Conservation (phyloP, 1,140 invertebrate species). For the Ridgeia piscesae region DNA sequence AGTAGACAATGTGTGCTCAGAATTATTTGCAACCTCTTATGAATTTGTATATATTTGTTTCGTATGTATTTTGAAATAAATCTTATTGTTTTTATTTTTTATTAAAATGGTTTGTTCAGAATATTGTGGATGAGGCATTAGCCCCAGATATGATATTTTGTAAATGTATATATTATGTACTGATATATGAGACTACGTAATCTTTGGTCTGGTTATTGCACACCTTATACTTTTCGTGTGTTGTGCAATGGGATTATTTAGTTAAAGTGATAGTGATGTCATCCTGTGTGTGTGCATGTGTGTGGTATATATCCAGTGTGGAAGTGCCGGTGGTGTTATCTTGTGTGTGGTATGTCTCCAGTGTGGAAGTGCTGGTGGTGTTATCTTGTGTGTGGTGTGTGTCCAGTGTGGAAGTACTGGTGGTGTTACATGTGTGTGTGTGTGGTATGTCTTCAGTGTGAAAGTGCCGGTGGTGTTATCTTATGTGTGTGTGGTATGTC, state of each 20-base stretch:
- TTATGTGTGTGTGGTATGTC: background rate
- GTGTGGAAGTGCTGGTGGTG: background rate
- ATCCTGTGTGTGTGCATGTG: too few relatives aligned
- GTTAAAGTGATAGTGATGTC: background rate
- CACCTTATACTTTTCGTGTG: too few relatives aligned
- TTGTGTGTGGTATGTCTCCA: background rate
- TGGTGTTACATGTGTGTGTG: background rate
- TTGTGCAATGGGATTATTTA: too few relatives aligned
- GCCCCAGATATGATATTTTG: background rate
- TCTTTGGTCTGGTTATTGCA: too few relatives aligned
- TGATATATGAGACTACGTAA: too few relatives aligned
- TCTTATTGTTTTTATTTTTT: too few relatives aligned
- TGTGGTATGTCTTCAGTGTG: background rate
- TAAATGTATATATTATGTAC: background rate
- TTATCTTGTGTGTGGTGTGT: background rate
- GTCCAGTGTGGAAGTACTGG: background rate
- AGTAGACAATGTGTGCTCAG: too few relatives aligned
- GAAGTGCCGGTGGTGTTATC: background rate
- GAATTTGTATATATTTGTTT: too few relatives aligned
- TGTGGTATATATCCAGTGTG: background rate
- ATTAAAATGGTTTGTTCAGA: background rate
- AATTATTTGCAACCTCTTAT: too few relatives aligned
- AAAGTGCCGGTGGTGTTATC: background rate
- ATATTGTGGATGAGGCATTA: background rate
- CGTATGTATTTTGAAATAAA: too few relatives aligned